These are phyloP conservation scores for Cephus pygmeus DNA, from an alignment of 2,888 invertebrate genomes.

Conservation along the genomic window DNA sequence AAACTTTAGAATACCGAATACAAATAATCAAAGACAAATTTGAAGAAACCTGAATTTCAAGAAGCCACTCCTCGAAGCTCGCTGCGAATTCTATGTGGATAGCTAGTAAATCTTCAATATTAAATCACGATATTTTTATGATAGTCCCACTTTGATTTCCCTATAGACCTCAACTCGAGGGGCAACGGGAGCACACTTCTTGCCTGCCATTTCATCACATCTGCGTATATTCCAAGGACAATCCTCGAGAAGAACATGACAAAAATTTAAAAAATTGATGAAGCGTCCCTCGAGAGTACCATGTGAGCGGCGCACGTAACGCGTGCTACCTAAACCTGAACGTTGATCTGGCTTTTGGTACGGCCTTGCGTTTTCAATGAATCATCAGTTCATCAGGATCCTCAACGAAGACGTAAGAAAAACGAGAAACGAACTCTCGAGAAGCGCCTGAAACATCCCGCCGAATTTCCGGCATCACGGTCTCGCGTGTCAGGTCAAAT, in stretches of 20 bases:
- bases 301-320: too few relatives aligned
- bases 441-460: not conserved
- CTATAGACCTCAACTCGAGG: slow-evolving; percentile 25
- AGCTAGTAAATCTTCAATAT: slow-evolving; percentile 36
- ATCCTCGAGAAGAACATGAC: too few relatives aligned
- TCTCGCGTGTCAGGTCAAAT: too few relatives aligned
- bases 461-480: not conserved
- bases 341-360: too few relatives aligned
- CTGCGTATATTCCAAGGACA: too few relatives aligned
- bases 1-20: slow-evolving; percentile 33
- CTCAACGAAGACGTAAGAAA: not conserved
- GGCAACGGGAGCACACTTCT: not conserved
- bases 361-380: slow-evolving; percentile 2
- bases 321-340: too few relatives aligned
- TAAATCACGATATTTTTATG: slow-evolving; percentile 35
- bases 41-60: slow-evolving; percentile 6
- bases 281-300: too few relatives aligned
- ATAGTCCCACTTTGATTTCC: slow-evolving; percentile 29
- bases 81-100: not conserved
- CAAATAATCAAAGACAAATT: slow-evolving; percentile 40
- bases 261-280: too few relatives aligned
- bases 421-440: not conserved
- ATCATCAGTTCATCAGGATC: not conserved
- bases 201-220: too few relatives aligned
- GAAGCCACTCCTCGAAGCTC: too few relatives aligned